Evolutionary conservation across 2,113 vertebrate species (phyloP), one percentile per base, ranked within the genome.

Genomic region (Octodon degus): DNA sequence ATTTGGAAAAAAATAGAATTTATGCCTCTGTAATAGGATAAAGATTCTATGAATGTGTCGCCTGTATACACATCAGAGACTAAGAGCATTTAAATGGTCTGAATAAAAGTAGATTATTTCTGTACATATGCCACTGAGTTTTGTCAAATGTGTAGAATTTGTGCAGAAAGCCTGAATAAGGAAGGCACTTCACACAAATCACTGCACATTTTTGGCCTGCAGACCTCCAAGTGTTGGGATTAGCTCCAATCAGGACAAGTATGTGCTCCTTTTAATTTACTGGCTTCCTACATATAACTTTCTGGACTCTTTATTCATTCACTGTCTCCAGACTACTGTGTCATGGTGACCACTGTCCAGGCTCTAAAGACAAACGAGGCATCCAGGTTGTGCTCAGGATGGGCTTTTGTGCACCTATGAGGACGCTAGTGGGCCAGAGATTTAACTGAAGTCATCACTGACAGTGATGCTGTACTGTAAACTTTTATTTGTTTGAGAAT

Each of bases 1-100:
- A 70, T 92, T 95, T 86, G 63, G 55, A 82, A 65, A 63, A 86
- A 86, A 79, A 90, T 37, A 80, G 89, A 96, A 88, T 80, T 50
- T 76, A 88, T 40, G 25, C 55, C 43, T 90, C 60, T 95, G 24
- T 65, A 82, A 79, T 16, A 90, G 34, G 12, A 62, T 89, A 53
- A 74, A 85, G 37, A 74, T 89, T 83, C 47, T 63, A 5, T 83
- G 27, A 32, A 65, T 65, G 7, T 47, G 14, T 68, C 72, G 68
- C n/a, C 17, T 58, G 5, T 50, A 5, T 27, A 14, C 9, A 65
- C 22, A 37, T 76, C 32, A 77, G 25, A 83, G 27, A 84, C 58
- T 62, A 86, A 63, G n/a, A 74, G 30, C 55, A 65, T 81, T 86
- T 91, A 93, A 90, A 82, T 93, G 55, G 60, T 93, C 74, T 50